Base-by-base conservation (phyloP, 2,113 vertebrate species). In the Dipodomys spectabilis region DNA sequence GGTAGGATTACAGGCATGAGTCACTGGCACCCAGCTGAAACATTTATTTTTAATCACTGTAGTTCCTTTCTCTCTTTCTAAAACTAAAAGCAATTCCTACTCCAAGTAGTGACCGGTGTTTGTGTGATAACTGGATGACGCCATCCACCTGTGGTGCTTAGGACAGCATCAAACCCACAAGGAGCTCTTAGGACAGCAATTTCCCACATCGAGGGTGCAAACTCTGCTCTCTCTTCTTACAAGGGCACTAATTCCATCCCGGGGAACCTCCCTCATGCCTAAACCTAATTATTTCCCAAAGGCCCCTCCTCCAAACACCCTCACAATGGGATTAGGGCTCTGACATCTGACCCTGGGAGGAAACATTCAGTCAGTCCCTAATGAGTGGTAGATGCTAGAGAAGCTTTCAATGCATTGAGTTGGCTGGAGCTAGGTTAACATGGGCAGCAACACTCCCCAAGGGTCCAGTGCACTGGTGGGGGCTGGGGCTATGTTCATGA, bases 61-160 rank as follows among this genome's bases (percentile, higher is more conserved):
- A 82, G 78, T 25, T 92, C 67, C 25, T 67, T 16, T 67, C 15
- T 78, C 30, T 71, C 16, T 62, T 22, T 62, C 20, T 65, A 62
- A 71, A 71, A 84, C 25, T 88, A 39, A 88, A 90, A 49, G 67
- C 35, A 82, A 78, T 73, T 39, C 49, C 80, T 81, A 65, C 23
- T 23, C 23, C 62, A 64, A 64, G 16, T 64, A 79, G 60, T 62
- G 22, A 8, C 30, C 15, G 39, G 10, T 27, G 19, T 91, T 18
- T 67, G 27, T 30, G 15, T 68, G 75, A 32, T 28, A 74, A 35
- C 13, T 79, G 35, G 67, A 65, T 9, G 65, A 73, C 22, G 39
- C 44, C 73, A 45, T 75, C 80, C 12, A 64, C 16, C 8, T 27
- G 62, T 12, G 30, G 25, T 1, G 11, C n/a, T 64, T 28, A 71